Evolutionary conservation across 1,140 invertebrate genomes (phyloP).

Genomic region (Hormaphis cornu): DNA sequence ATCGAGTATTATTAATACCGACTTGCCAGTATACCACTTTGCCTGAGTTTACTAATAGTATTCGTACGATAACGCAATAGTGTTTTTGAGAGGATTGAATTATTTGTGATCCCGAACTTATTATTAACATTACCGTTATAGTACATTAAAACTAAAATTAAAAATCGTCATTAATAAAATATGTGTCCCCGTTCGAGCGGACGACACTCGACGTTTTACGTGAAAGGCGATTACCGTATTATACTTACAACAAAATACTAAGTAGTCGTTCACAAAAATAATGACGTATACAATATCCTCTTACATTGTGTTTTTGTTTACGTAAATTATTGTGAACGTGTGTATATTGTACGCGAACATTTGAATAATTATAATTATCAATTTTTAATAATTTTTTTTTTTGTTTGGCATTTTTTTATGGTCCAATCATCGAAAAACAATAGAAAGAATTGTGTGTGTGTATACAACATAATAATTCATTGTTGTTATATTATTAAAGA

Average conservation of each 20-base stretch:
- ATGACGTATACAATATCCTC: background rate
- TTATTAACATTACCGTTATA: slow-evolving; percentile 20
- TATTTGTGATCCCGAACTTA: slow-evolving; percentile 53
- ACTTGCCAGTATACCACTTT: background rate
- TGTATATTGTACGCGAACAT: background rate
- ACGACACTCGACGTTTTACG: background rate
- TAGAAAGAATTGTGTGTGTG: background rate
- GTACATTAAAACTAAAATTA: background rate
- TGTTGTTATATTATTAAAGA: no score
- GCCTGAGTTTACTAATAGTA: background rate
- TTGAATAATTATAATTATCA: slow-evolving; percentile 3
- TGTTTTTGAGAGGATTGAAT: slow-evolving; percentile 39
- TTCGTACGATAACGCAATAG: background rate
- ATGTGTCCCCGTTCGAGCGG: background rate
- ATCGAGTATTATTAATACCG: background rate
- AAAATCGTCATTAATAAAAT: slow-evolving; percentile 8
- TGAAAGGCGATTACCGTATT: no score
- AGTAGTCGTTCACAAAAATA: slow-evolving; percentile 6
- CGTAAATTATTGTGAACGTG: background rate
- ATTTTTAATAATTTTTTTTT: background rate
- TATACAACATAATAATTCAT: no score
- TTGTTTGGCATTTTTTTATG: no score
- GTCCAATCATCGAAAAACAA: background rate
- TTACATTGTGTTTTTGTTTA: background rate
- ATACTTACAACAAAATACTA: background rate